A percentile compares a stretch with the other conserved stretches of the same genome.
Conservation (phyloP, 2,113 vertebrate species). For the Bujurquina vittata region DNA sequence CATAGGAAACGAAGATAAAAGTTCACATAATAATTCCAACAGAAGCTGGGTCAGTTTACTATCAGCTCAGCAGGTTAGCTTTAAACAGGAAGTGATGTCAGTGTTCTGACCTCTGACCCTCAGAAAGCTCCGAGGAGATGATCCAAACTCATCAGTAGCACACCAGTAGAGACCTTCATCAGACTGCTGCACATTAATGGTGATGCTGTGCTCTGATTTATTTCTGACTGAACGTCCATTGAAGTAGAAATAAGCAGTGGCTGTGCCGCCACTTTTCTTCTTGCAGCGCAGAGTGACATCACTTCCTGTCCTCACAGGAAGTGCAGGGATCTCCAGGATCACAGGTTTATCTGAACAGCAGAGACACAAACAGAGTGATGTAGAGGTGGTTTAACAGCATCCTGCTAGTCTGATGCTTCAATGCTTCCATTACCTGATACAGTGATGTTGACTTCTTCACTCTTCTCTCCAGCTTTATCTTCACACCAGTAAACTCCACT, state of each 20-base stretch:
- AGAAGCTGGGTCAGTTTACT: not conserved
- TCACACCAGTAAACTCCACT: too few species aligned
- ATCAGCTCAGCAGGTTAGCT: not conserved
- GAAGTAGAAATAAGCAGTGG: accelerated
- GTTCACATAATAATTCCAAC: too few species aligned
- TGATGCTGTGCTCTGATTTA: too few species aligned
- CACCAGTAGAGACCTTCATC: conserved; percentile 8
- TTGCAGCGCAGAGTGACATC: not conserved
- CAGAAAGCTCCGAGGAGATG: not conserved
- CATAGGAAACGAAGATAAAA: too few species aligned
- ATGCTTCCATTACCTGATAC: too few species aligned
- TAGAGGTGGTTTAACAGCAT: too few species aligned
- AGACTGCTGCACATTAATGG: too few species aligned
- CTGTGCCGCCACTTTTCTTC: not conserved
- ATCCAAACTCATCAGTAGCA: not conserved
- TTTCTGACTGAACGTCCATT: too few species aligned
- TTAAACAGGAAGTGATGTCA: conserved; percentile 8
- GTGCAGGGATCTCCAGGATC: not conserved
- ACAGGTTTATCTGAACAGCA: accelerated
- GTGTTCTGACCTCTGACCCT: not conserved
- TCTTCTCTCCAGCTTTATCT: too few species aligned
- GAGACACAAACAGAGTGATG: not conserved
- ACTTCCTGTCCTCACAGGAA: conserved; percentile 20
- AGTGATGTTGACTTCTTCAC: too few species aligned
- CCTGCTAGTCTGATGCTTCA: too few species aligned